Percentiles rank a stretch among this genome's conserved stretches.
Conservation (phyloP, 2,797 vertebrate genomes). For the Chromobotia macracanthus region DNA sequence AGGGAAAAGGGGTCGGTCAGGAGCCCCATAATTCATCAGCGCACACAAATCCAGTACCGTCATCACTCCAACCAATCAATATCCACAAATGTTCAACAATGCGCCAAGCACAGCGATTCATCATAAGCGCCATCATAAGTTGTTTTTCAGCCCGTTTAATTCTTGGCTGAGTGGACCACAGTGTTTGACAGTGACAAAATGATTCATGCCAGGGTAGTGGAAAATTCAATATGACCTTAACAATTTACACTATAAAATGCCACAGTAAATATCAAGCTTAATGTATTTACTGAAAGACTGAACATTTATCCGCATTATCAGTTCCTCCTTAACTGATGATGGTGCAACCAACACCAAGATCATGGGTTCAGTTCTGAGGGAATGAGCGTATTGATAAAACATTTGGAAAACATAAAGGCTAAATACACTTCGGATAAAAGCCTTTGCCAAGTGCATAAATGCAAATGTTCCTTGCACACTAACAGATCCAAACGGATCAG, state of each 20-base stretch:
- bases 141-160: constrained; percentile 10
- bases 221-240: constrained; percentile 39
- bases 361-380: no score
- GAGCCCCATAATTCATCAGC: constrained; percentile 17
- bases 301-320: background rate
- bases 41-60: constrained; percentile 6
- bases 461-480: background rate
- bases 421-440: no score
- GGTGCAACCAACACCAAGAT: background rate
- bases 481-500: background rate
- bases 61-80: constrained; percentile 38
- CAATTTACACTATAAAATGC: constrained; percentile 9
- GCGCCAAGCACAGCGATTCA: constrained; percentile 32
- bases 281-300: background rate
- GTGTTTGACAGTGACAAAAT: background rate
- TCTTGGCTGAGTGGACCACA: background rate
- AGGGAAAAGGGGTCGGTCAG: background rate
- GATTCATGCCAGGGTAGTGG: background rate
- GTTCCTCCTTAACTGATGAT: background rate
- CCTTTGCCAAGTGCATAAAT: background rate
- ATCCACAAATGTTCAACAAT: constrained; percentile 48
- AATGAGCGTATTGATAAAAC: no score
- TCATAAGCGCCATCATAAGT: background rate
- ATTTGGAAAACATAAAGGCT: no score
- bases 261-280: background rate